These are phyloP conservation scores for Eilema sororculum DNA, from an alignment of 2,888 invertebrate genomes.

Conservation along the genomic window DNA sequence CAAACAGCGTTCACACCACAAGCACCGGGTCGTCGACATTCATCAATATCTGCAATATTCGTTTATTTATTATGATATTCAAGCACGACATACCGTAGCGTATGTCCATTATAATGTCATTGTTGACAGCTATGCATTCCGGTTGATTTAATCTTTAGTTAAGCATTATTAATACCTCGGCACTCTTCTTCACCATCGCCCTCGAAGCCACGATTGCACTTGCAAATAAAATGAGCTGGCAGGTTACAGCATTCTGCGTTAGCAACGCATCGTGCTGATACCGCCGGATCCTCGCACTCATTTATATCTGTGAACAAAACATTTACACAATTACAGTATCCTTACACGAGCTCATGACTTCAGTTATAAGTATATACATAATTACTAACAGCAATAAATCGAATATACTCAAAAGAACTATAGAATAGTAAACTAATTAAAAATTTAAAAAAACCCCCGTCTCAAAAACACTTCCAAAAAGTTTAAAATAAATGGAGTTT, in stretches of 20 bases:
- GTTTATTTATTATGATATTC: not conserved
- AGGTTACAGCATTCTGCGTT: slow-evolving; percentile 98
- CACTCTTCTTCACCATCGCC: slow-evolving; percentile 97
- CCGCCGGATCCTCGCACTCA: slow-evolving; percentile 96
- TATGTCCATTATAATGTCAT: slow-evolving; percentile 7
- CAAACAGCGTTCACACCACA: slow-evolving; percentile 94
- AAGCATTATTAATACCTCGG: slow-evolving; percentile 85
- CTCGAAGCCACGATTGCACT: slow-evolving; percentile 96
- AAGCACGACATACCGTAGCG: not conserved
- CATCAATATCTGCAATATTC: slow-evolving; percentile 92
- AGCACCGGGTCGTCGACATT: slow-evolving; percentile 93
- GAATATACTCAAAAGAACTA: no score
- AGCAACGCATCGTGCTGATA: slow-evolving; percentile 94
- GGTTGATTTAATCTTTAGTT: slow-evolving; percentile 10
- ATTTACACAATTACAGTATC: not conserved
- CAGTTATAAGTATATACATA: not conserved
- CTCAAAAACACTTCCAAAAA: no score
- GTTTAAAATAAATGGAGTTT: no score
- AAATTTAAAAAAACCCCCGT: no score
- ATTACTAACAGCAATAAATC: no score
- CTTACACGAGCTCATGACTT: not conserved
- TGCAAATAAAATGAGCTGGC: slow-evolving; percentile 97
- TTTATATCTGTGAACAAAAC: slow-evolving; percentile 88
- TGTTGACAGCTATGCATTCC: slow-evolving; percentile 5
- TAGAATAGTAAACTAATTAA: no score